phyloP scores from a whole-genome alignment of 2,113 vertebrate genomes.

The Cyanoramphus novaezelandiae region DNA sequence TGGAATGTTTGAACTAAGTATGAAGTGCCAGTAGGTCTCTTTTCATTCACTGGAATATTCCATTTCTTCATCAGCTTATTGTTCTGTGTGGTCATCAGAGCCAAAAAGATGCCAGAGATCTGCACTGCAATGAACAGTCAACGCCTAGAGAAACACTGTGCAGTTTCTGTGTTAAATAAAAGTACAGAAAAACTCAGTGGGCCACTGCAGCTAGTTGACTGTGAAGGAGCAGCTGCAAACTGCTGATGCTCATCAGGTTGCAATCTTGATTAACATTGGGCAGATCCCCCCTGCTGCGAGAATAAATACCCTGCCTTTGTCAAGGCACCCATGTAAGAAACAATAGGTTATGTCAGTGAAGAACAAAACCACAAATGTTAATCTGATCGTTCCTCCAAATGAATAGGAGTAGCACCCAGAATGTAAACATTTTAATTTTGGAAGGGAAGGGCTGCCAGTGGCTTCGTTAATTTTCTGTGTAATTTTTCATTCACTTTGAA shows the following conservation, averaged over 20 bases:
- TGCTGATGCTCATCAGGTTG: conserved; percentile 27
- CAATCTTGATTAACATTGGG: not conserved
- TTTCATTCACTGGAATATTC: not conserved
- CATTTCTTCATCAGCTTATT: not conserved
- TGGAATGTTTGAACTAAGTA: not conserved
- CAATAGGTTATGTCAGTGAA: conserved; percentile 34
- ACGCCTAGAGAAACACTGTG: not conserved
- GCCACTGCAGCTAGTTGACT: conserved; percentile 18
- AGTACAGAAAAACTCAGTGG: not conserved
- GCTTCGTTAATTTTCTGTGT: not conserved
- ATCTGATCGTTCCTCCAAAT: not conserved
- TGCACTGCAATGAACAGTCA: not conserved
- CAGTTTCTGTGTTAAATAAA: not conserved
- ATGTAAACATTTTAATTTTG: conserved; percentile 50
- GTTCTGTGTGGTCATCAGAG: not conserved
- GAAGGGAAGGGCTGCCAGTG: not conserved
- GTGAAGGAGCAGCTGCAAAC: conserved; percentile 64
- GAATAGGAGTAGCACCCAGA: conserved; percentile 12
- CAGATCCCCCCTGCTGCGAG: not conserved
- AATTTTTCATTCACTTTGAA: not conserved
- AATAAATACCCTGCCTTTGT: conserved; percentile 53
- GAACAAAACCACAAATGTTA: conserved; percentile 26
- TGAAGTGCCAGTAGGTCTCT: not conserved
- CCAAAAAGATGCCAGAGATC: not conserved
- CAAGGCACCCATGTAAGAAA: not conserved